Conservation (phyloP, 2,797 vertebrate genomes). For the Borostomias antarcticus region DNA sequence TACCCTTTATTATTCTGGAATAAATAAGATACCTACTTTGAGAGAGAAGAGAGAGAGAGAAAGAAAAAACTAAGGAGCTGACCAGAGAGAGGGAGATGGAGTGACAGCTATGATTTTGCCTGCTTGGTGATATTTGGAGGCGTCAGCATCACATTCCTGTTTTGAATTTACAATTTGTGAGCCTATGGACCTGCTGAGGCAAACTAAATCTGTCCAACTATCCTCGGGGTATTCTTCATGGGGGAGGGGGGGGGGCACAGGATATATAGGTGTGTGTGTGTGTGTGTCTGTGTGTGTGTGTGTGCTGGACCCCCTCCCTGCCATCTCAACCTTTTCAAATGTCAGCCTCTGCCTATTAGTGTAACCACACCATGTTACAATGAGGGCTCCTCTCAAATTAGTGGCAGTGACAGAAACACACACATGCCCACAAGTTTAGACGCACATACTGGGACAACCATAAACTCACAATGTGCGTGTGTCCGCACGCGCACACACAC, state of each 20-base stretch:
- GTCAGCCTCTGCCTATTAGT: constrained; percentile 15
- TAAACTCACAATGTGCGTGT: constrained; percentile 15
- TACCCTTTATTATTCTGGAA: background rate
- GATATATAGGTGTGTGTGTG: no score
- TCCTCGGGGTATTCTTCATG: background rate
- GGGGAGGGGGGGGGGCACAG: no score
- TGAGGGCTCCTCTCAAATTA: constrained; percentile 4
- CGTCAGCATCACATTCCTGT: no score
- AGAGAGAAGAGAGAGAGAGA: background rate
- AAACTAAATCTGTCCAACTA: background rate
- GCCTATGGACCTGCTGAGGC: background rate
- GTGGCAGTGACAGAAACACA: background rate
- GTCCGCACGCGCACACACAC: background rate
- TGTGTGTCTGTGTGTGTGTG: background rate
- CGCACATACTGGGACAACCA: constrained; percentile 10
- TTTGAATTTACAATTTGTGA: background rate
- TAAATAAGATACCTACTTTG: no score
- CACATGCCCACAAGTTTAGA: background rate
- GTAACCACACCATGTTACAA: background rate
- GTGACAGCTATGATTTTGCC: background rate
- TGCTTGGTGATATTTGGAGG: background rate
- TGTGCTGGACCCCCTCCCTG: background rate
- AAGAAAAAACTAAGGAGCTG: no score
- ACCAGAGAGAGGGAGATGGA: background rate
- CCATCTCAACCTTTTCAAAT: constrained; percentile 23